Evolutionary conservation across 2,888 invertebrate genomes (phyloP).

Genomic region (Ceratothoa steindachneri): DNA sequence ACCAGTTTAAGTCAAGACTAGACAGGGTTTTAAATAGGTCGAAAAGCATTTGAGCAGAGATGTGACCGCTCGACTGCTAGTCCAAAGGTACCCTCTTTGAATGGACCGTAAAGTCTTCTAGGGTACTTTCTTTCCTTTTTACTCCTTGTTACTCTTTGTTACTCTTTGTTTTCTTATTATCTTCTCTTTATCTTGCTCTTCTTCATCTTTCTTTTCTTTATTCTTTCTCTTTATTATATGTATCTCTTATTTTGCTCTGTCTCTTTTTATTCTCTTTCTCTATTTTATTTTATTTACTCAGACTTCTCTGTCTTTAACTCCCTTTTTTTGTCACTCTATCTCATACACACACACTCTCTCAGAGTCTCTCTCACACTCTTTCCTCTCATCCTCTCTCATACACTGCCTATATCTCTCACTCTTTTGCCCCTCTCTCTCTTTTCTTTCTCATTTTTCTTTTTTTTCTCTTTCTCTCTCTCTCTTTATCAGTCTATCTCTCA

Average conservation of each 20-base stretch:
- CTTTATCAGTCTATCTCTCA: not conserved
- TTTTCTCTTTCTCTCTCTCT: slow-evolving; percentile 5
- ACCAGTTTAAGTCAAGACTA: too few relatives aligned
- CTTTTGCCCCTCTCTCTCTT: not conserved
- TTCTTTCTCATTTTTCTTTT: not conserved
- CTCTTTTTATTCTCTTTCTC: not conserved
- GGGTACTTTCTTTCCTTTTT: too few relatives aligned
- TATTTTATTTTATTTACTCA: not conserved
- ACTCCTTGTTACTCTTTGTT: too few relatives aligned
- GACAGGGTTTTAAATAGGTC: too few relatives aligned
- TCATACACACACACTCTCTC: not conserved
- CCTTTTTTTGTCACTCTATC: not conserved
- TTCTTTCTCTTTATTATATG: not conserved
- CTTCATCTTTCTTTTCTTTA: not conserved
- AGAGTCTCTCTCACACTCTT: not conserved
- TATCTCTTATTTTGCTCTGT: not conserved
- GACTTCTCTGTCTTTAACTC: too few relatives aligned
- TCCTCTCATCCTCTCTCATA: not conserved
- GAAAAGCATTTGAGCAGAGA: too few relatives aligned
- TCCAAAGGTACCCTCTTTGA: too few relatives aligned
- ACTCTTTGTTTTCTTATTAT: not conserved
- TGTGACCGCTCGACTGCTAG: too few relatives aligned
- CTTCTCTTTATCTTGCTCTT: not conserved
- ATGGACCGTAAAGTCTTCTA: too few relatives aligned
- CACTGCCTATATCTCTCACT: not conserved